A percentile compares a stretch with the other conserved stretches of the same genome.
Conservation (phyloP, 2,113 vertebrate species). For the Chloroceryle aenea region DNA sequence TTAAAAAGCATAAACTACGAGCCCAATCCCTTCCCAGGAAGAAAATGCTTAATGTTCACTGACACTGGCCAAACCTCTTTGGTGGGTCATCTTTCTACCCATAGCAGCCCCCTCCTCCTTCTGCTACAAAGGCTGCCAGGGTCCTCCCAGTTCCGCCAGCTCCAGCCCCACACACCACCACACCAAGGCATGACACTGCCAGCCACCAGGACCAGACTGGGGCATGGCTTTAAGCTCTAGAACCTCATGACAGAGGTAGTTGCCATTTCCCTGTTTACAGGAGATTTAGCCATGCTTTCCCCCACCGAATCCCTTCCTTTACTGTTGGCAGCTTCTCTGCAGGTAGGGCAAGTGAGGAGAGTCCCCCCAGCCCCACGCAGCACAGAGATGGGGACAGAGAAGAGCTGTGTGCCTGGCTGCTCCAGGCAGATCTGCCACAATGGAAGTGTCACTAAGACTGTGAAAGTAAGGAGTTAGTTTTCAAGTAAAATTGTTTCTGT, state of each 20-base stretch:
- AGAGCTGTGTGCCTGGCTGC: not conserved
- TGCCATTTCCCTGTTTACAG: not conserved
- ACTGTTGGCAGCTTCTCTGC: not conserved
- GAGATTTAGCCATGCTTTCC: not conserved
- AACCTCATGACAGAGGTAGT: not conserved
- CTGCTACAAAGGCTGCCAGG: not conserved
- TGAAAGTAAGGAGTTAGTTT: not conserved
- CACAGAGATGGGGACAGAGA: not conserved
- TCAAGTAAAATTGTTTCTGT: not conserved
- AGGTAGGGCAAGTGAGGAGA: not conserved
- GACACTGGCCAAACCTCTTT: not conserved
- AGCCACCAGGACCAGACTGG: not conserved
- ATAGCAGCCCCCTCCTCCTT: not conserved
- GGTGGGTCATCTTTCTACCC: not conserved
- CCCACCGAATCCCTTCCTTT: not conserved
- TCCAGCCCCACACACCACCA: not conserved
- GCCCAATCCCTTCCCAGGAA: not conserved
- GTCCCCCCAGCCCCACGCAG: not conserved
- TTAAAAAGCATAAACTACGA: not conserved
- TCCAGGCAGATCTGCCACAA: not conserved
- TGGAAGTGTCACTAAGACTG: not conserved
- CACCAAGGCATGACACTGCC: not conserved
- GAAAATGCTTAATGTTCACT: not conserved
- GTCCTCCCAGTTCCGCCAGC: rapidly evolving
- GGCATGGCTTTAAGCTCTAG: not conserved